Base-by-base conservation (phyloP, 1,140 invertebrate genomes). In the Scylla paramamosain region DNA sequence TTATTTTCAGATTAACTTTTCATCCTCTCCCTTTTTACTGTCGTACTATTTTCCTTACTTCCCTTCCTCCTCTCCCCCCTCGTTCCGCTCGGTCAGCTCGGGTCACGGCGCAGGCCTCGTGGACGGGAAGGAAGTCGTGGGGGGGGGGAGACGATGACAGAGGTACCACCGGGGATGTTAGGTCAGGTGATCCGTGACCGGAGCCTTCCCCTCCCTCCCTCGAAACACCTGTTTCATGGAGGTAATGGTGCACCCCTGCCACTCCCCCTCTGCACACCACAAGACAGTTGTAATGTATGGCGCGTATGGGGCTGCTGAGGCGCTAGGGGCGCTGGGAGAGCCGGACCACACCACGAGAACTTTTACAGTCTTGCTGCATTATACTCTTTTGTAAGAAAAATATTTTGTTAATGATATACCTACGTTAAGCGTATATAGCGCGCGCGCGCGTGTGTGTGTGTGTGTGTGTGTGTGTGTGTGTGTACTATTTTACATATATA, bases 171-270 rank as follows among this genome's bases (percentile, higher is more conserved):
- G 67, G 67, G 67, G 67, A 77, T 77, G 67, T 77, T 77, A 77
- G 67, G 67, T 77, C 67, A 77, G 67, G 67, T 77, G 67, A 77
- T 77, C 67, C 67, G 67, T 77, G 67, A 77, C 67, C 67, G 67
- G n/a, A 7, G 67, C 67, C 67, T n/a, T n/a, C 67, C 67, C 25
- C 20, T 77, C 1, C 67, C 67, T 16, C 67, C 67, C 67, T 77
- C 20, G n/a, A 20, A 77, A 77, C 67, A 77, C 67, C 67, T 77
- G 67, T 77, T 77, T 77, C 67, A 25, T 77, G 86, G 20, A 20
- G 86, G 31, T 46, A 46, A 88, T 39, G 45, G 86, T 46, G 6
- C 88, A 20, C 39, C 32, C 48, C 88, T 48, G 16, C 39, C 39
- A 28, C 88, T 14, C 14, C 16, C 88, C 4, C 88, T 46, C 32